Evolutionary conservation across 2,797 vertebrate species (phyloP), one percentile per base, ranked within the genome.

Genomic region (Danio choprae): DNA sequence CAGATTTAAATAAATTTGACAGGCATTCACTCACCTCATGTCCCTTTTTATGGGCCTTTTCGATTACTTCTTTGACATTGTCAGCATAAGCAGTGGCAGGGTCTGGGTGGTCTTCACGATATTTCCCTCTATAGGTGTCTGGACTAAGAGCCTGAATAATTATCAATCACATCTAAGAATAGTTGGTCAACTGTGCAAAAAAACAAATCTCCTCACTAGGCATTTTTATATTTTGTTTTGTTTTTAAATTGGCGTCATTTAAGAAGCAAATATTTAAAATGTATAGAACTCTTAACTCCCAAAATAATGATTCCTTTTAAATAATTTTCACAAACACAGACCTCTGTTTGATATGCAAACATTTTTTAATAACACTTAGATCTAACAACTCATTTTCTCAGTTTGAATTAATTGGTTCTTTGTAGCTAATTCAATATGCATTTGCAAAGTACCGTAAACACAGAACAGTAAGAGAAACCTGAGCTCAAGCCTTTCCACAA

Each of bases 111-210:
- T 96, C 93, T 11, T 95, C 94, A 80, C 94, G 93, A 16, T 96
- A 98, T 90, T 95, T 96, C 36, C 98, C 98, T 92, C 98, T 93
- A 90, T 99, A 99, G 76, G 92, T 93, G 86, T 99, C 97, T 87
- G 98, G 98, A 87, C 94, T 95, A 55, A 95, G 94, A 88, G 96
- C 98, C 98, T 99, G 84, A 18, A 38, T 20, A 80, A 56, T 22
- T 1, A 29, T 29, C 29, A 29, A 29, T 20, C 41, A 72, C 1
- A 72, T 65, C n/a, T 43, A 12, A 36, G 11, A 20, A 43, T 41
- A 46, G 12, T 62, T 51, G 46, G 12, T 12, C 6, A 67, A 40
- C 6, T 53, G 68, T 70, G 36, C 48, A 53, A 16, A 71, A n/a
- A 72, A 55, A 29, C 13, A 40, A 40, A 71, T 22, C 6, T 41